Conservation (phyloP, 2,113 vertebrate species). For the Megaptera novaeangliae region DNA sequence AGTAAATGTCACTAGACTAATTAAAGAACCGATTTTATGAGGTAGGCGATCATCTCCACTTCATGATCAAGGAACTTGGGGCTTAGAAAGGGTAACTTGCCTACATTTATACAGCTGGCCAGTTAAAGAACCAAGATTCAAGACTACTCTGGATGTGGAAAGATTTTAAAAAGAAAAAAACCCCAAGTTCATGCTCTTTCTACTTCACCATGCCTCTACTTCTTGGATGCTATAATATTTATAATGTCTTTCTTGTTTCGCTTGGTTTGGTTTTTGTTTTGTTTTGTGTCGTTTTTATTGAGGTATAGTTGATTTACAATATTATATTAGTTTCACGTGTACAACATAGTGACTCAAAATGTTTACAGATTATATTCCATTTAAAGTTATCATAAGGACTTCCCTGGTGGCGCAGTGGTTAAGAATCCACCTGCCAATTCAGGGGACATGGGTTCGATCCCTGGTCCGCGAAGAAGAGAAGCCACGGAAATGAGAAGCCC, state of each 20-base stretch:
- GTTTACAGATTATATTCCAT: neutral
- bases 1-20: slow-evolving; percentile 4
- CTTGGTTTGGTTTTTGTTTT: neutral
- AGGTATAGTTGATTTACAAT: neutral
- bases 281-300: neutral
- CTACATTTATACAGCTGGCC: neutral
- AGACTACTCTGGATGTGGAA: neutral
- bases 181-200: neutral
- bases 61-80: neutral
- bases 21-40: neutral
- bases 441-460: too few species aligned
- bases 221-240: neutral
- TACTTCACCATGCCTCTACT: neutral
- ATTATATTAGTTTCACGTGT: neutral
- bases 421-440: too few species aligned
- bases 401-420: too few species aligned
- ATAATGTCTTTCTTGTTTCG: neutral
- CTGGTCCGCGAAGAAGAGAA: too few species aligned
- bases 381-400: neutral
- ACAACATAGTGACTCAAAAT: neutral
- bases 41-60: neutral
- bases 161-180: neutral
- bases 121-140: slow-evolving; percentile 9
- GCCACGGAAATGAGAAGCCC: too few species aligned
- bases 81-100: neutral